Evolutionary conservation across 1,140 invertebrate species (phyloP).

Genomic region (Mycetomoellerius zeteki): DNA sequence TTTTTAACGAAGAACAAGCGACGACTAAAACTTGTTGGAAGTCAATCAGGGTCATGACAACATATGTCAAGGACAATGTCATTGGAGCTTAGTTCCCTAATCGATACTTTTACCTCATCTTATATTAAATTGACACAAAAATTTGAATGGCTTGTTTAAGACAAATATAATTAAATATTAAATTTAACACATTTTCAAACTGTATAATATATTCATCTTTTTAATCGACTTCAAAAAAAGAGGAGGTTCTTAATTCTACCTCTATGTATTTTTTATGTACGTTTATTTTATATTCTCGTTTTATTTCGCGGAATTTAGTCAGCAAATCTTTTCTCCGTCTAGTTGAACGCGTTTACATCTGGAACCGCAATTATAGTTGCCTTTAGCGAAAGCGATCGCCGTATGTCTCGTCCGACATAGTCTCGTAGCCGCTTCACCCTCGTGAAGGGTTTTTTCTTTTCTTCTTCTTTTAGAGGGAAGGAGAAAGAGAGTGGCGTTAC

Average conservation of each 20-base stretch:
- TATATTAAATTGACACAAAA: not conserved
- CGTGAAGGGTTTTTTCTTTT: not conserved
- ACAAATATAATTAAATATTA: too few relatives aligned
- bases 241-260: not conserved
- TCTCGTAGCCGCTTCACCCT: slow-evolving; percentile 12
- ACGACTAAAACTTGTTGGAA: too few relatives aligned
- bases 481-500: slow-evolving; percentile 31
- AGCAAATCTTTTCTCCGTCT: not conserved
- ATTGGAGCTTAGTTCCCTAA: too few relatives aligned
- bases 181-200: too few relatives aligned
- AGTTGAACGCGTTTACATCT: slow-evolving; percentile 23
- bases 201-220: too few relatives aligned
- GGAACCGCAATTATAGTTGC: slow-evolving; percentile 9
- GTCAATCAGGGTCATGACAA: too few relatives aligned
- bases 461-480: not conserved
- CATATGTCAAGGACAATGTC: too few relatives aligned
- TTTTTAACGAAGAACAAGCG: too few relatives aligned
- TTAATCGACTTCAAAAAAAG: too few relatives aligned
- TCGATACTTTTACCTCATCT: too few relatives aligned
- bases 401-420: slow-evolving; percentile 22
- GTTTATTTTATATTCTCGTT: not conserved
- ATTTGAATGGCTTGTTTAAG: not conserved
- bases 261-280: not conserved
- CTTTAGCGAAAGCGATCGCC: slow-evolving; percentile 1
- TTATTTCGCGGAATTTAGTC: not conserved